Base-by-base conservation (phyloP, 2,797 vertebrate genomes). In the Sarcophilus harrisii region DNA sequence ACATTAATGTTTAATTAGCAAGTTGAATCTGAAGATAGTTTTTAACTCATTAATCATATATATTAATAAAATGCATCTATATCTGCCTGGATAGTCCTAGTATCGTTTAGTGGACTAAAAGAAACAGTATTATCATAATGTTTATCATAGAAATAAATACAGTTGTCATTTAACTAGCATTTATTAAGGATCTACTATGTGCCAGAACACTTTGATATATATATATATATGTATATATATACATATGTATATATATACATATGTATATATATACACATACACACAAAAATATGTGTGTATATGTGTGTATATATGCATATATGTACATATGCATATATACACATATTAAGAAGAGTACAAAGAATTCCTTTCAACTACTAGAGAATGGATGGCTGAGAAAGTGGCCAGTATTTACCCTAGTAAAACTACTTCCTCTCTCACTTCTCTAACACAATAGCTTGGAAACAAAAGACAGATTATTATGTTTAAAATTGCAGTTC, bases 391-490 rank as follows among this genome's bases (percentile, higher is more conserved):
- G 98, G 98, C 99, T 98, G 98, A 98, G 98, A 98, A 98, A 98
- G 98, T 98, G 98, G 98, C 97, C 98, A 97, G 98, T 97, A 98
- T 98, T 98, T 97, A 96, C 96, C 97, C 94, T 97, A 97, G 93
- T 81, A 12, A 57, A 92, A 92, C 57, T 97, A 97, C 97, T 96
- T 95, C 97, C 98, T 96, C 66, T 73, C 92, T 97, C 93, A 6
- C 87, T 92, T 96, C 98, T 98, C 98, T 97, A 98, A 98, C 99
- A 99, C 99, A 99, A 99, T 99, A 98, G 98, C 91, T 96, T 94
- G 98, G 98, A 99, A 99, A 99, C 99, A 99, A 99, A 99, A 99
- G 99, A 81, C 99, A 99, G 99, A 99, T 99, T 99, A 99, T 99
- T 99, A 99, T 98, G 97, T 99, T 98, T 98, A 98, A 98, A 98